These are phyloP conservation scores for Orthosia incerta DNA, from an alignment of 2,888 invertebrate genomes.

Conservation along the genomic window DNA sequence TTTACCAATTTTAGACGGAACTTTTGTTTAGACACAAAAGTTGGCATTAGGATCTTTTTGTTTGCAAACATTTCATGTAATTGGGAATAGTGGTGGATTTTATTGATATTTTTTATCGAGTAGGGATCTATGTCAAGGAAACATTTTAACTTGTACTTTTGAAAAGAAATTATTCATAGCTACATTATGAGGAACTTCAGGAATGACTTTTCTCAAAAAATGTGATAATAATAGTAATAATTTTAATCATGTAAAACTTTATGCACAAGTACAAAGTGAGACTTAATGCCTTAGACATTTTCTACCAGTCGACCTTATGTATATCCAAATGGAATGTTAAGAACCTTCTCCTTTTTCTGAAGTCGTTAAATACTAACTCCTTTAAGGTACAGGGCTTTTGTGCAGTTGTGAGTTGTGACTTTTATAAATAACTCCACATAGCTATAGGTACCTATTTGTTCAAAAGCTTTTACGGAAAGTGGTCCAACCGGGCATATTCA, in stretches of 20 bases:
- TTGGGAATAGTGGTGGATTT: conserved; percentile 76
- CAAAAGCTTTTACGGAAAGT: conserved; percentile 61
- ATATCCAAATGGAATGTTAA: no score
- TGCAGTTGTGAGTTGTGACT: conserved; percentile 32
- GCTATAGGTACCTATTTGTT: conserved; percentile 43
- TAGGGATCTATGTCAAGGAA: background rate
- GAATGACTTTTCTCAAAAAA: background rate
- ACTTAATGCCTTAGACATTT: no score
- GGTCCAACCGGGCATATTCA: conserved; percentile 58
- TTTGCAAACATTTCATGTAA: conserved; percentile 78
- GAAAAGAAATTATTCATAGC: background rate
- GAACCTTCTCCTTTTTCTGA: no score
- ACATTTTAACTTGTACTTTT: background rate
- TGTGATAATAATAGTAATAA: no score
- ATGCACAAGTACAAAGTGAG: no score
- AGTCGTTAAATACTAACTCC: background rate
- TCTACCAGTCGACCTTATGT: no score
- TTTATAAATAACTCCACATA: conserved; percentile 37
- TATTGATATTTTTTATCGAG: conserved; percentile 46
- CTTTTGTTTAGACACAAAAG: conserved; percentile 85
- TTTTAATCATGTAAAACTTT: no score
- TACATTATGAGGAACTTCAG: background rate
- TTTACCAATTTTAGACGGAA: conserved; percentile 86
- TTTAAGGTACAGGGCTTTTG: conserved; percentile 10
- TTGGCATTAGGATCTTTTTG: conserved; percentile 82